Percentiles rank a stretch among this genome's conserved stretches.
Evolutionary conservation across 2,797 vertebrate species (phyloP).

Genomic region (Hafferia zeledoni): DNA sequence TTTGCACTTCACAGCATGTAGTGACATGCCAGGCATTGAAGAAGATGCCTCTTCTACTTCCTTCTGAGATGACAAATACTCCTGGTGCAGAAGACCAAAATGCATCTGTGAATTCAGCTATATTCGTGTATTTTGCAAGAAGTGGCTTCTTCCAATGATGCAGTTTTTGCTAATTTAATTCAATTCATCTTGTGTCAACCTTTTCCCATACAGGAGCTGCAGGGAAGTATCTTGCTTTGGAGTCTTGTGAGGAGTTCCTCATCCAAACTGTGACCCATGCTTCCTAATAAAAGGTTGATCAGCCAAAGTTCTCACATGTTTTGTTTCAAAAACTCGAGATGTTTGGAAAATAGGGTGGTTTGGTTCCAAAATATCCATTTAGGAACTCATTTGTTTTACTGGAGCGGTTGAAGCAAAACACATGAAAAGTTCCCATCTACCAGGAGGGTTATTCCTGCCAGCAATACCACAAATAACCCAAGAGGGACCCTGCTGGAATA

Average conservation of each 20-base stretch:
- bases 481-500: neutral
- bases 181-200: constrained; percentile 7
- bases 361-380: neutral
- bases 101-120: constrained; percentile 33
- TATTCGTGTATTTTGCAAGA: constrained; percentile 37
- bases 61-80: constrained; percentile 44
- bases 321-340: neutral
- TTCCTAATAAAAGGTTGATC: neutral
- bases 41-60: constrained; percentile 39
- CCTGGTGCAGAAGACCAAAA: constrained; percentile 23
- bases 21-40: constrained; percentile 37
- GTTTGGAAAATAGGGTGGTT: neutral
- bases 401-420: neutral
- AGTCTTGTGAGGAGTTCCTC: neutral
- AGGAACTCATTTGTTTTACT: neutral
- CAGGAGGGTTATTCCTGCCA: neutral
- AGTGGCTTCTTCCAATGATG: constrained; percentile 17
- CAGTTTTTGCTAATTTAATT: constrained; percentile 26
- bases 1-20: constrained; percentile 61
- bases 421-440: neutral
- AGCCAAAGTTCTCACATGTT: neutral
- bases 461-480: neutral
- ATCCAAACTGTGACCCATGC: neutral
- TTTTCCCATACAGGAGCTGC: neutral
- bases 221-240: neutral